Evolutionary conservation across 2,113 vertebrate genomes (phyloP), one percentile per base, ranked within the genome.

Genomic region (Pedionomus torquatus): DNA sequence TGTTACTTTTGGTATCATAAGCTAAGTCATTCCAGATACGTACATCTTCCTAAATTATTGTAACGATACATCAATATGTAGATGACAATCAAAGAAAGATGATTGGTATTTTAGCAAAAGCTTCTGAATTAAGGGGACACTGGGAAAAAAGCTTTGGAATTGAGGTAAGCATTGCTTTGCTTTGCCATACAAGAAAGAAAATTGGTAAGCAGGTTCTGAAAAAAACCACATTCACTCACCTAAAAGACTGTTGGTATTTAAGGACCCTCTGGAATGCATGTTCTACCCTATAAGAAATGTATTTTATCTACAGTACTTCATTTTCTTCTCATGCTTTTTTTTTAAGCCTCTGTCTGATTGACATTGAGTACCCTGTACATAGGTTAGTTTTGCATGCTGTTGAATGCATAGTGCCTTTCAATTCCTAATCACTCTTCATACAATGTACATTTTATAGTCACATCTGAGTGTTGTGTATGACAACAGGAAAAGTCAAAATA

Each of bases 401-500:
- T 64, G 39, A 54, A 70, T 51, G 11, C 23, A 8, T 21, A 8
- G 11, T 46, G 41, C 1, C 0, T 78, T 15, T 51, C n/a, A 91
- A 89, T 90, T 93, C 90, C 51, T 10, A 12, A 30, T 46, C 49
- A 23, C 26, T 84, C 57, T 80, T 84, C 90, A 63, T 14, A 49
- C 64, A 75, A 68, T 33, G 21, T 57, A 43, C 18, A 13, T 64
- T 95, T 89, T 92, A 39, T 83, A 94, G 16, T 46, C 25, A 83
- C 57, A 83, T 94, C 64, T 93, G 65, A 48, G 35, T 72, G 41
- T 84, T 86, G 57, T 65, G 58, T 25, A 65, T 2, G 26, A 64
- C 55, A 94, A 77, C 55, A 89, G 48, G 58, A 96, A 97, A 91
- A 92, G 83, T 75, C 49, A 33, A 93, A 74, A 31, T 70, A 74